Evolutionary conservation across 2,888 invertebrate genomes (phyloP), one percentile per base, ranked within the genome.

Genomic region (Eristalis tenax): DNA sequence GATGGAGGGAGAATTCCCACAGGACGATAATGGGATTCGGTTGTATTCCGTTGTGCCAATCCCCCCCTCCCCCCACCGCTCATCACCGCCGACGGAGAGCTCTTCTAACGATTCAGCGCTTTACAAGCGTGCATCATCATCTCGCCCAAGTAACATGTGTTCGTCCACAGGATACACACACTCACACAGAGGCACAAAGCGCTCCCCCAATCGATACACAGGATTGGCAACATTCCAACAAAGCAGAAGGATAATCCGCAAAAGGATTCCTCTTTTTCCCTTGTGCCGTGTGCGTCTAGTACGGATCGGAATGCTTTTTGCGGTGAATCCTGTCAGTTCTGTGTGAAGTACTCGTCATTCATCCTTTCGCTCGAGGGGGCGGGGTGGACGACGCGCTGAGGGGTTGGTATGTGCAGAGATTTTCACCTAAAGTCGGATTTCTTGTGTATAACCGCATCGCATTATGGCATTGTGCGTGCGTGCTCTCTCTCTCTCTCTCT

Each of bases 401-500:
- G 15, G 63, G 56, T 59, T 56, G 74, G 61, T 75, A 66, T 86
- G 86, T 78, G 86, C 77, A 78, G 74, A 86, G 78, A 86, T 86
- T 86, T 86, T 86, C 86, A 86, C 86, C 86, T 86, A 66, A 82
- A 82, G 82, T 86, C 82, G 83, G 35, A 86, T 86, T 78, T 57
- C 65, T 70, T 83, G 78, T 86, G 75, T 86, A 70, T 63, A 78
- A 86, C 86, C 86, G 66, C 86, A 86, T 75, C 65, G 78, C 78
- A 70, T 82, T 82, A 78, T 56, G 63, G 56, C 68, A 73, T 78
- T 83, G 73, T 82, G 78, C 61, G 86, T 78, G 38, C n/a, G 8
- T 10, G 8, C 32, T 28, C 4, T 28, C 28, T 28, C 28, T 28
- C 28, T 2, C 5, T 4, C 2, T 4, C 28, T 4, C 28, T 4